Evolutionary conservation across 2,797 vertebrate species (phyloP).

Genomic region (Amblyopsis hoosieri): DNA sequence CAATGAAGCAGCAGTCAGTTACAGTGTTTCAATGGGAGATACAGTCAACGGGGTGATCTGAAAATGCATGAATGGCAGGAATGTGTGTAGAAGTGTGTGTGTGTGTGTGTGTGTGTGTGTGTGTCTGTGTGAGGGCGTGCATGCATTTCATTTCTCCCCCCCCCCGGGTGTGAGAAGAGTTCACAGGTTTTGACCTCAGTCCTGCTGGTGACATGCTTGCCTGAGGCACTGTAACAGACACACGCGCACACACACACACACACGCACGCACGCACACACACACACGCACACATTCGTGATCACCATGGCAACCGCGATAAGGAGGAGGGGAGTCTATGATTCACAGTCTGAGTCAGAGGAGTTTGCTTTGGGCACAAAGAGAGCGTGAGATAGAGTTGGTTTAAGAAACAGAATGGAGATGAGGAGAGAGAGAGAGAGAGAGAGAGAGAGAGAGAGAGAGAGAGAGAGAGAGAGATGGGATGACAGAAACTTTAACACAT

Average conservation of each 20-base stretch:
- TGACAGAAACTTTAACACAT: too few species aligned
- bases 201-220: conserved; percentile 50
- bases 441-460: conserved; percentile 42
- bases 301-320: conserved; percentile 66
- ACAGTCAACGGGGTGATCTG: conserved; percentile 14
- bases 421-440: conserved; percentile 32
- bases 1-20: not conserved
- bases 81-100: conserved; percentile 15
- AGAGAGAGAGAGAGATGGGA: conserved; percentile 6
- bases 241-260: conserved; percentile 23
- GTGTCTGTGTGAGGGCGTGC: conserved; percentile 3
- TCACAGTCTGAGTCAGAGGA: conserved; percentile 75
- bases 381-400: conserved; percentile 45
- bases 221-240: conserved; percentile 47
- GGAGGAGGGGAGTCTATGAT: conserved; percentile 46
- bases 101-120: conserved; percentile 16
- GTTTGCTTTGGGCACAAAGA: conserved; percentile 71
- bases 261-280: not conserved
- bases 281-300: conserved; percentile 39
- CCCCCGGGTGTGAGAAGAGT: conserved; percentile 38
- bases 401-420: conserved; percentile 24
- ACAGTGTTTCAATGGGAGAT: conserved; percentile 5
- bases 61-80: conserved; percentile 45
- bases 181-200: conserved; percentile 57
- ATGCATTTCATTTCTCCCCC: conserved; percentile 10